These are phyloP conservation scores for Progne subis DNA, from an alignment of 2,113 vertebrate species.

Conservation along the genomic window DNA sequence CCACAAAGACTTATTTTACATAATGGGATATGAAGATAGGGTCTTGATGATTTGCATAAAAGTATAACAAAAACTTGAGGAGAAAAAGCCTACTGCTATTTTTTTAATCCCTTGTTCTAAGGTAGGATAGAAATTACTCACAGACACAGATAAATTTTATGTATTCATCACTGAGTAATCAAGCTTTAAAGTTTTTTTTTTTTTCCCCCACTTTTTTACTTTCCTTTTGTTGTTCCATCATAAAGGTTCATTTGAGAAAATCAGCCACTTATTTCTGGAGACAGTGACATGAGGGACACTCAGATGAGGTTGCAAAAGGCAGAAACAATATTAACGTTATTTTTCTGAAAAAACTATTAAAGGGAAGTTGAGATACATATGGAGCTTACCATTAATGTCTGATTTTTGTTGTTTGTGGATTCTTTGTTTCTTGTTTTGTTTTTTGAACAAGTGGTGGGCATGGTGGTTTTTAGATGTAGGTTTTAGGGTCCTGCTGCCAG, in stretches of 20 bases:
- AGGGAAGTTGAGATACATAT: background rate
- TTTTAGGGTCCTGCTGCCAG: background rate
- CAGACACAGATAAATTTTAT: background rate
- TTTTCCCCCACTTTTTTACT: background rate
- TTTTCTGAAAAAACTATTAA: background rate
- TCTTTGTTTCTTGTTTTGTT: background rate
- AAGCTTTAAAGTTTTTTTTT: background rate
- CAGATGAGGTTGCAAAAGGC: accelerated
- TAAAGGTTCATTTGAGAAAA: background rate
- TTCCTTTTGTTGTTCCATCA: accelerated
- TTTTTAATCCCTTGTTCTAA: background rate
- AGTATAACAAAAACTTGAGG: background rate
- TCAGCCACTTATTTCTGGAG: background rate
- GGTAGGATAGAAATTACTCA: background rate
- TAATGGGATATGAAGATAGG: background rate
- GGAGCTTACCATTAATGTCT: background rate
- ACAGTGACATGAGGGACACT: background rate
- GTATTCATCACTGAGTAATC: background rate
- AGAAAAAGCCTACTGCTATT: background rate
- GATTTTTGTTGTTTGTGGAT: background rate
- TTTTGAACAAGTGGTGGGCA: background rate
- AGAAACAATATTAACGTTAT: background rate
- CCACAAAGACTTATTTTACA: background rate
- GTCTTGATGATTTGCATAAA: background rate
- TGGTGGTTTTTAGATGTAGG: background rate